Evolutionary conservation across 2,797 vertebrate species (phyloP).

Genomic region (Enoplosus armatus): DNA sequence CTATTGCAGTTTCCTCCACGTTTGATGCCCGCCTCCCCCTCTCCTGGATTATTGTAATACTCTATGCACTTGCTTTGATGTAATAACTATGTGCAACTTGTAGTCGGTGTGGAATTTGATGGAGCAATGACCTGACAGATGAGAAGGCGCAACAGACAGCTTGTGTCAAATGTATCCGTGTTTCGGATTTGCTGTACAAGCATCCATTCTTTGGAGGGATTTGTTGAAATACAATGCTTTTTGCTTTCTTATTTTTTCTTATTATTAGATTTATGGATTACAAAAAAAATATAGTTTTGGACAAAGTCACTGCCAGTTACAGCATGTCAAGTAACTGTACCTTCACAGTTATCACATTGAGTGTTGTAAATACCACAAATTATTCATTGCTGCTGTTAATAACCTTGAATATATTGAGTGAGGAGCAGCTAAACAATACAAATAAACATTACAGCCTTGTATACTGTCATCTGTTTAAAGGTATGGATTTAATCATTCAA

Average conservation of each 20-base stretch:
- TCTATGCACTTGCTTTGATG: constrained; percentile 80
- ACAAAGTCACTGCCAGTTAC: background rate
- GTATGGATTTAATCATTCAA: constrained; percentile 59
- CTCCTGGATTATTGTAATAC: constrained; percentile 81
- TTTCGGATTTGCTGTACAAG: constrained; percentile 40
- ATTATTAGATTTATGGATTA: background rate
- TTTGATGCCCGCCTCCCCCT: constrained; percentile 71
- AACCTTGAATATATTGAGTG: constrained; percentile 59
- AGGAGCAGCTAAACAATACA: constrained; percentile 35
- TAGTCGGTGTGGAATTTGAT: constrained; percentile 73
- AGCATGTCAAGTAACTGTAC: background rate
- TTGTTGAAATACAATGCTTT: background rate
- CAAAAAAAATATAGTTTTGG: background rate
- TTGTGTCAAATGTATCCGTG: constrained; percentile 40
- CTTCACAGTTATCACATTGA: background rate
- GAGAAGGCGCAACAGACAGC: constrained; percentile 47
- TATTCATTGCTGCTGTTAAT: constrained; percentile 31
- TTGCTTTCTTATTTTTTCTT: background rate
- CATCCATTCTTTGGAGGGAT: constrained; percentile 6
- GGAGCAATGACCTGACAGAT: constrained; percentile 68
- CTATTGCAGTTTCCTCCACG: constrained; percentile 72
- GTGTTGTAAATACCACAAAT: constrained; percentile 11
- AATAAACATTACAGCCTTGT: constrained; percentile 38
- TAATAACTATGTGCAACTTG: constrained; percentile 81
- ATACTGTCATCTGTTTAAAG: constrained; percentile 42